Evolutionary conservation across 2,113 vertebrate genomes (phyloP).

Genomic region (Cynocephalus volans): DNA sequence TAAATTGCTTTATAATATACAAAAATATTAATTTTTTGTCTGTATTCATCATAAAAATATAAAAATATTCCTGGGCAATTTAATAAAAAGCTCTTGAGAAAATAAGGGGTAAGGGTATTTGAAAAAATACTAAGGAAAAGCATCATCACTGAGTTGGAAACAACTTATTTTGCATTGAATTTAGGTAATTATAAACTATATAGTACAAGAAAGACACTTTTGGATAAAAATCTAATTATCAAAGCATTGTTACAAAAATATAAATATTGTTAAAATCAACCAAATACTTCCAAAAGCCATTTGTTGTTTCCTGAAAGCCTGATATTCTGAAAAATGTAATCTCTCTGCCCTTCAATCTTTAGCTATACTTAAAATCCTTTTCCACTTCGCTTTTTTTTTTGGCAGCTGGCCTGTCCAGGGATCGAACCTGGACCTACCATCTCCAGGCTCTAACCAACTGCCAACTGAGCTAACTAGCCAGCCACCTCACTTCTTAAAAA

Average conservation of each 20-base stretch:
- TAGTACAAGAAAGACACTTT: not conserved
- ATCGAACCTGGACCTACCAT: too few species aligned
- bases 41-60: not conserved
- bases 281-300: not conserved
- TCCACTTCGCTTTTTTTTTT: not conserved
- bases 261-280: slow-evolving; percentile 22
- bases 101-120: not conserved
- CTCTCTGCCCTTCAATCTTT: slow-evolving; percentile 13
- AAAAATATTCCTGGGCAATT: not conserved
- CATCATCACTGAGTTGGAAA: not conserved
- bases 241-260: not conserved
- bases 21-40: not conserved
- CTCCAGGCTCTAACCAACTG: too few species aligned
- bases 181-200: slow-evolving; percentile 6
- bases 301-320: slow-evolving; percentile 18
- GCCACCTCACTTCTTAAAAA: not conserved
- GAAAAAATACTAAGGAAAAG: not conserved
- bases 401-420: too few species aligned
- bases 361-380: not conserved
- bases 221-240: not conserved
- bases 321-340: slow-evolving; percentile 2
- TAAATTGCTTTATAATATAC: not conserved
- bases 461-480: too few species aligned
- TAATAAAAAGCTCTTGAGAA: slow-evolving; percentile 4
- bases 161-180: not conserved